These are phyloP conservation scores for Turnix velox DNA, from an alignment of 2,113 vertebrate species.

Conservation along the genomic window DNA sequence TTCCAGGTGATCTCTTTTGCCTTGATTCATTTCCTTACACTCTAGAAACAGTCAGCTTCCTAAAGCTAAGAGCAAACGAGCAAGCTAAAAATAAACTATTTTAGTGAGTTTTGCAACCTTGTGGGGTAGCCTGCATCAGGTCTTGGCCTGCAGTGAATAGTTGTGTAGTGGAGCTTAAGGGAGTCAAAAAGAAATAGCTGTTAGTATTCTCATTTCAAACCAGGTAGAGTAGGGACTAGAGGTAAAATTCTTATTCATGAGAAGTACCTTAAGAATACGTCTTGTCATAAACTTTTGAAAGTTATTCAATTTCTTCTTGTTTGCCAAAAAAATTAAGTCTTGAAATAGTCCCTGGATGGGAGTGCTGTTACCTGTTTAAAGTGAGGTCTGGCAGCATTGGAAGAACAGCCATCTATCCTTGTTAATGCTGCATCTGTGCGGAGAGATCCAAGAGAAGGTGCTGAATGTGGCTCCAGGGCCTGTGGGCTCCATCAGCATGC, in stretches of 20 bases:
- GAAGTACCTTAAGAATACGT: neutral
- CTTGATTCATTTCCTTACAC: neutral
- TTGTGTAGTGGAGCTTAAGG: neutral
- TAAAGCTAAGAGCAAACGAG: neutral
- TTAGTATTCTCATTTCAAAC: neutral
- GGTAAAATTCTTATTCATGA: neutral
- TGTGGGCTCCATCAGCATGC: neutral
- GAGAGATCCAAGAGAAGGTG: neutral
- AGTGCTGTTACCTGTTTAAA: neutral
- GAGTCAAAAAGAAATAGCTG: neutral
- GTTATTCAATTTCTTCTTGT: neutral
- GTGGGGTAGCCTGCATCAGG: neutral
- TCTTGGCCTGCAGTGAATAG: neutral
- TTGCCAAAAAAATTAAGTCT: neutral
- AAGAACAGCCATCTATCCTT: neutral
- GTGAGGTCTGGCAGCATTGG: neutral
- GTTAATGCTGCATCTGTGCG: neutral
- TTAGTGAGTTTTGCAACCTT: neutral
- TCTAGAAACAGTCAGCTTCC: neutral
- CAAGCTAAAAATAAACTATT: neutral
- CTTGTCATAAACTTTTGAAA: neutral
- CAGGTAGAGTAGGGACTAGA: neutral
- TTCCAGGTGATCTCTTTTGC: neutral
- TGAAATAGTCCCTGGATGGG: neutral
- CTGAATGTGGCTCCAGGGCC: neutral